These are phyloP conservation scores for Lingula anatina DNA, from an alignment of 2,888 invertebrate genomes.

Conservation along the genomic window DNA sequence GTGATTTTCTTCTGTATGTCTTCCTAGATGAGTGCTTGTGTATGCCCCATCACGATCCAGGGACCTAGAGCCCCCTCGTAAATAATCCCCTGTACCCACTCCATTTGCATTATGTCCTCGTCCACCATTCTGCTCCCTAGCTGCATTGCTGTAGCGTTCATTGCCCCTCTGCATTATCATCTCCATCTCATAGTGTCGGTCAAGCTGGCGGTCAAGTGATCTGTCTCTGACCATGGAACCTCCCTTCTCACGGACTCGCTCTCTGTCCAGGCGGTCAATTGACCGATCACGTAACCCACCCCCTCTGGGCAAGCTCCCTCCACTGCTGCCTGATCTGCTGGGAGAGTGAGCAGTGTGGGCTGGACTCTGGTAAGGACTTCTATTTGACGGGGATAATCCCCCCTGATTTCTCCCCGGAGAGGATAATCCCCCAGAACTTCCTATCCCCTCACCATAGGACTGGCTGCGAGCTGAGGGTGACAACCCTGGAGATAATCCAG, in stretches of 20 bases:
- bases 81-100: no score
- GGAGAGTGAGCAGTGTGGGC: slow-evolving; percentile 8
- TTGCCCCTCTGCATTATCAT: no score
- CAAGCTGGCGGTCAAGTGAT: slow-evolving; percentile 61
- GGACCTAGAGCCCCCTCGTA: slow-evolving; percentile 47
- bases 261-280: slow-evolving; percentile 6
- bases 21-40: no score
- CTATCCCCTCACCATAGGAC: no score
- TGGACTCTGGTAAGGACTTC: slow-evolving; percentile 17
- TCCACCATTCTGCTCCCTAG: no score
- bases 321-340: slow-evolving; percentile 26
- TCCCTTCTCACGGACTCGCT: background rate
- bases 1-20: slow-evolving; percentile 15
- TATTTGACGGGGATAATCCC: slow-evolving; percentile 10
- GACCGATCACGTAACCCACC: slow-evolving; percentile 11
- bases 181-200: slow-evolving; percentile 51
- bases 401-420: no score
- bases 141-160: no score
- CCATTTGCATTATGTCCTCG: no score
- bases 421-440: slow-evolving; percentile 5
- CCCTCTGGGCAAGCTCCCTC: slow-evolving; percentile 14
- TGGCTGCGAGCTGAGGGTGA: no score
- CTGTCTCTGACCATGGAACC: slow-evolving; percentile 12
- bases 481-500: slow-evolving; percentile 12
- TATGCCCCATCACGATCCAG: slow-evolving; percentile 38